Conservation (phyloP, 2,888 invertebrate species). For the Tetheella fluctuosa region DNA sequence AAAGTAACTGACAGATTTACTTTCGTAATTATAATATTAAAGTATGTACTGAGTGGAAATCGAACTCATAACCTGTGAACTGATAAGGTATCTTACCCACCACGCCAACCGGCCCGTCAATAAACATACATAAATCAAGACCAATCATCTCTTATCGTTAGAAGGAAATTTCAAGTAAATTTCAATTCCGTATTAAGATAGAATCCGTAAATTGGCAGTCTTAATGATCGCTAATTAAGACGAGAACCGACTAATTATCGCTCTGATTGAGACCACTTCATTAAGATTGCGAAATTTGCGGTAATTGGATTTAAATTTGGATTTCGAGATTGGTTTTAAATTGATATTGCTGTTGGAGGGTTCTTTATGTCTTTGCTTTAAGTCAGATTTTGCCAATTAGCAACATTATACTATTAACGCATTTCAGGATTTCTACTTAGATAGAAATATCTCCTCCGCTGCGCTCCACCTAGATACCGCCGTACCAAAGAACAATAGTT, state of each 20-base stretch:
- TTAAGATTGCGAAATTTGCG: constrained; percentile 34
- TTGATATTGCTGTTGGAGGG: neutral
- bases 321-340: constrained; percentile 24
- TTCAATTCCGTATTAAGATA: constrained; percentile 35
- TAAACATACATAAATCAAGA: neutral
- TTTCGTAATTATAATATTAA: no score
- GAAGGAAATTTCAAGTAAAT: constrained; percentile 28
- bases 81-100: no score
- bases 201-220: constrained; percentile 35
- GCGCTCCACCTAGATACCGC: no score
- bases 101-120: no score
- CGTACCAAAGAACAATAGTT: no score
- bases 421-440: no score
- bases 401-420: neutral
- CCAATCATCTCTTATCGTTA: constrained; percentile 11
- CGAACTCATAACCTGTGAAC: no score
- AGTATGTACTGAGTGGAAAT: no score
- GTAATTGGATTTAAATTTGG: constrained; percentile 36
- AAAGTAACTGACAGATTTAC: no score
- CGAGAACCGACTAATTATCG: constrained; percentile 44
- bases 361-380: neutral
- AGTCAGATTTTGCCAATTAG: neutral
- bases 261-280: constrained; percentile 46
- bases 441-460: no score
- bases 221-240: constrained; percentile 42